Percentiles rank a stretch among this genome's conserved stretches.
Conservation (phyloP, 2,797 vertebrate genomes). For the Micrastur ruficollis region DNA sequence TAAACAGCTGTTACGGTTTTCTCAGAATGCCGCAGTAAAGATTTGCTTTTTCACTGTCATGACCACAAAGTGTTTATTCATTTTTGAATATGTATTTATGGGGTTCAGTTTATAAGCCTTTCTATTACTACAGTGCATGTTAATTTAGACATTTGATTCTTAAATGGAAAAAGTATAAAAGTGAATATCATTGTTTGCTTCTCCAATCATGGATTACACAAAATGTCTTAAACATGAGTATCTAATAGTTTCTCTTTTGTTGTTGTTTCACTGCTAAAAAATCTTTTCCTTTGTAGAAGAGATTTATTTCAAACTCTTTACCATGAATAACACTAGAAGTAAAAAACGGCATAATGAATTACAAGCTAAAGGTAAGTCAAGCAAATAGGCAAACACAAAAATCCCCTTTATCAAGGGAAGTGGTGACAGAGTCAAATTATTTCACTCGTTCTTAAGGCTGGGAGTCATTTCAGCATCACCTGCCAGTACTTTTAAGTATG, state of each 20-base stretch:
- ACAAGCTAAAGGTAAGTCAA: conserved; percentile 58
- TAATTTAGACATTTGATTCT: conserved; percentile 13
- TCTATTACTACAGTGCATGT: background rate
- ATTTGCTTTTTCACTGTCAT: background rate
- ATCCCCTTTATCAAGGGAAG: conserved; percentile 7
- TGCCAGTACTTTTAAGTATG: conserved; percentile 71
- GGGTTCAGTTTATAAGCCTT: background rate
- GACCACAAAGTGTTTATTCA: conserved; percentile 7
- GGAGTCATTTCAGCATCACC: background rate
- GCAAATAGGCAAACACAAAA: conserved; percentile 40
- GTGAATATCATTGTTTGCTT: background rate
- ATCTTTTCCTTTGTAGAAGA: conserved; percentile 28
- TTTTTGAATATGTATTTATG: background rate
- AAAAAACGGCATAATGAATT: conserved; percentile 65
- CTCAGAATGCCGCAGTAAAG: background rate
- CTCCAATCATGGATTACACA: conserved; percentile 26
- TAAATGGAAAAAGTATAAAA: conserved; percentile 49
- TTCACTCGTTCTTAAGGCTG: conserved; percentile 49
- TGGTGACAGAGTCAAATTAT: background rate
- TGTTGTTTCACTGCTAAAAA: conserved; percentile 33
- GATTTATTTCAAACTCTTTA: conserved; percentile 70
- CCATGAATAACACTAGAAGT: conserved; percentile 62
- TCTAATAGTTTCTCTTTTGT: background rate
- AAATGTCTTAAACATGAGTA: conserved; percentile 31
- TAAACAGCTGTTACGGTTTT: background rate